phyloP scores from a whole-genome alignment of 2,888 invertebrate genomes.

The Scaptomyza polygonia region DNA sequence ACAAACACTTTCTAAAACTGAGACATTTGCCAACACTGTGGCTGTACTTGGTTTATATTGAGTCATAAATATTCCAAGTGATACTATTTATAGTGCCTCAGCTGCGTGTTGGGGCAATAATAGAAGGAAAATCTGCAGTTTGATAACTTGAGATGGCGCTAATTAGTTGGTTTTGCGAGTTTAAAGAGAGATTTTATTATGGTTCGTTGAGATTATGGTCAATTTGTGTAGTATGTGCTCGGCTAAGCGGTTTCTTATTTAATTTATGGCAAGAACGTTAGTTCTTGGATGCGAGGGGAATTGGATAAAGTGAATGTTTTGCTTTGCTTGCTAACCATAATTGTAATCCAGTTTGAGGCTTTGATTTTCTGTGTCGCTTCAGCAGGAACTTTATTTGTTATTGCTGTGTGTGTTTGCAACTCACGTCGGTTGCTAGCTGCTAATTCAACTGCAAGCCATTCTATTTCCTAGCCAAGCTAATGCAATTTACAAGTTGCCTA shows the following conservation, averaged over 20 bases:
- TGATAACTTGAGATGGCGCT: conserved; percentile 30
- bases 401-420: conserved; percentile 13
- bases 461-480: conserved; percentile 37
- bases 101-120: conserved; percentile 1
- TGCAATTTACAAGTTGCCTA: conserved; percentile 40
- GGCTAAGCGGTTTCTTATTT: conserved; percentile 20
- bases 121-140: neutral
- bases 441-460: conserved; percentile 45
- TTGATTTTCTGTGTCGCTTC: conserved; percentile 67
- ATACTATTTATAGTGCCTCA: neutral
- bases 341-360: conserved; percentile 84
- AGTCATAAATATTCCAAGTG: conserved; percentile 6
- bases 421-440: conserved; percentile 7
- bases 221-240: conserved; percentile 32
- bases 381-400: conserved; percentile 46
- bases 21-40: neutral
- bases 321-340: conserved; percentile 78
- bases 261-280: conserved; percentile 26
- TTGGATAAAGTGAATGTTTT: conserved; percentile 22
- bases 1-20: neutral
- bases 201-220: conserved; percentile 40
- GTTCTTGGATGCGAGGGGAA: neutral
- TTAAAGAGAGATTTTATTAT: conserved; percentile 36
- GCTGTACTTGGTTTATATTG: neutral
- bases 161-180: conserved; percentile 40